A percentile compares a stretch with the other conserved stretches of the same genome.
These are phyloP conservation scores for Colossoma macropomum DNA, from an alignment of 2,113 vertebrate genomes.

Conservation along the genomic window DNA sequence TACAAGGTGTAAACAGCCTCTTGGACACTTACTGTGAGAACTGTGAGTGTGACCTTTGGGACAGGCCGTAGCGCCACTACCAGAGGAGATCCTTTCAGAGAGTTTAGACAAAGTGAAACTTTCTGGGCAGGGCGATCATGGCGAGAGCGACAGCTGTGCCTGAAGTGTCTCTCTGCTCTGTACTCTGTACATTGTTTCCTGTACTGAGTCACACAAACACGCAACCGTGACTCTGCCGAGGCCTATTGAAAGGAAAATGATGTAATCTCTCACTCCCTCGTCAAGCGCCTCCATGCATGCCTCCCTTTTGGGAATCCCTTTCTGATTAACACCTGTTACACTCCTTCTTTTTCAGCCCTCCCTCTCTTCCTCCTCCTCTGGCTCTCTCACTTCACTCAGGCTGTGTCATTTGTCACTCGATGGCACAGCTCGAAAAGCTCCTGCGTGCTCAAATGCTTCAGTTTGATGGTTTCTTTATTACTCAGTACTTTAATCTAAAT, in stretches of 20 bases:
- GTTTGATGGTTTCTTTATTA: background rate
- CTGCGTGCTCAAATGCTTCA: background rate
- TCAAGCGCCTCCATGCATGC: slow-evolving; percentile 43
- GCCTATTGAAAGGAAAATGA: slow-evolving; percentile 71
- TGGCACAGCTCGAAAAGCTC: slow-evolving; percentile 1
- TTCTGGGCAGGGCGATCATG: background rate
- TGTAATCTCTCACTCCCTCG: slow-evolving; percentile 69
- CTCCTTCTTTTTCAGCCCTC: slow-evolving; percentile 55
- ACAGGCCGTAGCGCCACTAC: no score
- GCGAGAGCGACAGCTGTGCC: no score
- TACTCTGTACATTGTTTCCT: background rate
- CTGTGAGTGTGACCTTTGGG: no score
- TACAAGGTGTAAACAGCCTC: no score
- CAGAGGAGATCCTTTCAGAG: no score
- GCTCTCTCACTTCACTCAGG: slow-evolving; percentile 24
- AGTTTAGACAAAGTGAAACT: no score
- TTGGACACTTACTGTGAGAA: no score
- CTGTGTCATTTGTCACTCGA: slow-evolving; percentile 16
- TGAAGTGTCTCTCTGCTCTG: background rate
- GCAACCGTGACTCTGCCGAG: slow-evolving; percentile 41
- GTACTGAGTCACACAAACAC: slow-evolving; percentile 47
- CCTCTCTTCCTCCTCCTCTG: background rate
- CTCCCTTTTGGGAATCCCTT: slow-evolving; percentile 71
- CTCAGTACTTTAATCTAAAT: background rate
- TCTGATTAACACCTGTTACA: slow-evolving; percentile 79